phyloP scores from a whole-genome alignment of 2,888 invertebrate species.

The Drosophila quinaria region DNA sequence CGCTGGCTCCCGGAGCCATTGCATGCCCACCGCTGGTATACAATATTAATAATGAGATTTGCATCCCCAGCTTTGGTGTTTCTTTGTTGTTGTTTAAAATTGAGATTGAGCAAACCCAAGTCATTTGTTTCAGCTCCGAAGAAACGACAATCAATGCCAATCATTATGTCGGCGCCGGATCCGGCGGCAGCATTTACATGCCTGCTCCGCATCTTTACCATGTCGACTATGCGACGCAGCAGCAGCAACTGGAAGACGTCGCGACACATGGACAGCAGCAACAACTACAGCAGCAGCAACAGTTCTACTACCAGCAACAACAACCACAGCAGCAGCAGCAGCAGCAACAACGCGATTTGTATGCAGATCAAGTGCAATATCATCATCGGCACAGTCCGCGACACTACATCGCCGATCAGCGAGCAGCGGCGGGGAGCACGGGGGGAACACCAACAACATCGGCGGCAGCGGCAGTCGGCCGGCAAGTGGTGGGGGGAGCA shows the following conservation, averaged over 20 bases:
- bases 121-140: conserved; percentile 84
- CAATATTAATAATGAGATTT: too few species aligned
- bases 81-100: conserved; percentile 21
- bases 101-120: conserved; percentile 83
- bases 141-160: conserved; percentile 85
- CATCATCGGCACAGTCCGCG: conserved; percentile 85
- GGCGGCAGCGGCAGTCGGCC: conserved; percentile 52
- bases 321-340: conserved; percentile 55
- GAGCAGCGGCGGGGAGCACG: conserved; percentile 63
- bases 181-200: conserved; percentile 75
- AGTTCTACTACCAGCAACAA: conserved; percentile 20
- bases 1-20: too few species aligned
- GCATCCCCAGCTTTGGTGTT: not conserved
- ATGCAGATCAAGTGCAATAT: conserved; percentile 83
- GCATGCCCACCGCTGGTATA: too few species aligned
- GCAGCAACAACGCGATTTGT: conserved; percentile 69
- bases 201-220: conserved; percentile 74
- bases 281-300: conserved; percentile 42
- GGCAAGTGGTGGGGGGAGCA: conserved; percentile 51
- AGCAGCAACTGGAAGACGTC: conserved; percentile 65
- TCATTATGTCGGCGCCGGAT: conserved; percentile 62
- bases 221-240: conserved; percentile 65
- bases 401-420: conserved; percentile 83
- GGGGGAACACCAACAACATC: conserved; percentile 72
- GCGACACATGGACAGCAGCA: conserved; percentile 66